These are phyloP conservation scores for Melieria crassipennis DNA, from an alignment of 2,888 invertebrate species.

Conservation along the genomic window DNA sequence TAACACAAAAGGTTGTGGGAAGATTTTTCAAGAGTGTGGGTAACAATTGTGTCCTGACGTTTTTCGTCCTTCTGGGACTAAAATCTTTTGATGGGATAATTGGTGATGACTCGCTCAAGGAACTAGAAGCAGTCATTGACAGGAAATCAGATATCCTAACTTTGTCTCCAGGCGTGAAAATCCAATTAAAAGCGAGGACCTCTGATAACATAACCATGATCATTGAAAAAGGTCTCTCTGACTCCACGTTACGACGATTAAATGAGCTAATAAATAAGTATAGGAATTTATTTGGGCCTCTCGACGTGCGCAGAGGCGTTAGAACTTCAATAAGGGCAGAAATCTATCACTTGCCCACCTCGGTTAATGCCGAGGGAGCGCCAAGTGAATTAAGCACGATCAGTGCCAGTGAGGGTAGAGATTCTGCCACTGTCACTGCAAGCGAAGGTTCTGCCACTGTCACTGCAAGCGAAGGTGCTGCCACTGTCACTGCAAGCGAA, in stretches of 20 bases:
- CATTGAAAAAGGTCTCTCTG: background rate
- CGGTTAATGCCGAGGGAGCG: too few species aligned
- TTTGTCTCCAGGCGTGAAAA: constrained; percentile 5
- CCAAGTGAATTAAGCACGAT: too few species aligned
- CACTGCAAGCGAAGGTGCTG: too few species aligned
- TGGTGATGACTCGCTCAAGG: constrained; percentile 35
- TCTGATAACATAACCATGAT: constrained; percentile 12
- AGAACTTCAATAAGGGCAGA: too few species aligned
- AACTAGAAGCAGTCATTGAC: constrained; percentile 38
- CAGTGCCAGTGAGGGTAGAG: too few species aligned
- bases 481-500: too few species aligned
- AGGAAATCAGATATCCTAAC: constrained; percentile 27
- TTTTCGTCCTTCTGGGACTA: constrained; percentile 35
- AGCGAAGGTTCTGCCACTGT: too few species aligned
- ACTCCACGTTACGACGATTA: background rate
- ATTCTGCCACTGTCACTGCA: too few species aligned
- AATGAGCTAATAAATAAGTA: constrained; percentile 23
- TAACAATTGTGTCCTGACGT: constrained; percentile 22
- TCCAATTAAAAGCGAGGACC: background rate
- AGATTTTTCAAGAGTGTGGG: constrained; percentile 7
- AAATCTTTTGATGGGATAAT: constrained; percentile 32
- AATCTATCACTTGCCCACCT: too few species aligned
- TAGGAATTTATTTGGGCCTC: constrained; percentile 19
- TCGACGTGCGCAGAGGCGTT: background rate
- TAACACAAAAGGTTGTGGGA: background rate